A percentile compares a stretch with the other conserved stretches of the same genome.
These are phyloP conservation scores for Drosophila mayaguana DNA, from an alignment of 2,888 invertebrate genomes.

Conservation along the genomic window DNA sequence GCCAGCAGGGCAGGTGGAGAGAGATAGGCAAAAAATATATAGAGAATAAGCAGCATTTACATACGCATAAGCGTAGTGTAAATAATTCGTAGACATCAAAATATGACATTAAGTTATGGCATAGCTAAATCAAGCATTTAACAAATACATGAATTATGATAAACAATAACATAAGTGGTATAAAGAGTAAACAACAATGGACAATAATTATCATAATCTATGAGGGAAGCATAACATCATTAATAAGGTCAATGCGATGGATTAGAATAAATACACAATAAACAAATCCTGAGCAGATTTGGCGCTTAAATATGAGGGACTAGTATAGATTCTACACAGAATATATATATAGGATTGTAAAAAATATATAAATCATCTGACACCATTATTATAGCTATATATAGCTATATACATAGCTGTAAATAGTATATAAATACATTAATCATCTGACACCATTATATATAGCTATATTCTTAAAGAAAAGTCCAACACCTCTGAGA, in stretches of 20 bases:
- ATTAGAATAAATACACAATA: constrained; percentile 8
- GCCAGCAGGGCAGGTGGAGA: background rate
- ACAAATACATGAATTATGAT: constrained; percentile 9
- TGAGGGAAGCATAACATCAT: too few relatives aligned
- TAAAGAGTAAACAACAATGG: background rate
- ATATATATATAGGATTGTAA: too few relatives aligned
- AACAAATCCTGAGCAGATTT: background rate
- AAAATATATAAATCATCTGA: too few relatives aligned
- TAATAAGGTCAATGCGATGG: background rate
- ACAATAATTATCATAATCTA: constrained; percentile 6
- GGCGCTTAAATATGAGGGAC: background rate
- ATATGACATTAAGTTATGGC: constrained; percentile 25
- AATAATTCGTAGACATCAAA: constrained; percentile 25
- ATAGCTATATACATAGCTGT: too few relatives aligned
- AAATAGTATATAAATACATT: too few relatives aligned
- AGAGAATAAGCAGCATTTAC: constrained; percentile 24
- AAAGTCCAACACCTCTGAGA: constrained; percentile 22
- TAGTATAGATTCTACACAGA: background rate
- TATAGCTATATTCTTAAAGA: background rate
- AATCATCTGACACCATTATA: background rate
- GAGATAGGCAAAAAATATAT: too few relatives aligned
- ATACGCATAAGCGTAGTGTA: constrained; percentile 11
- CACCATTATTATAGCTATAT: background rate
- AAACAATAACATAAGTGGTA: background rate
- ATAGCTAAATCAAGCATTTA: constrained; percentile 3